Conservation (phyloP, 1,140 invertebrate species). For the Listronotus bonariensis region DNA sequence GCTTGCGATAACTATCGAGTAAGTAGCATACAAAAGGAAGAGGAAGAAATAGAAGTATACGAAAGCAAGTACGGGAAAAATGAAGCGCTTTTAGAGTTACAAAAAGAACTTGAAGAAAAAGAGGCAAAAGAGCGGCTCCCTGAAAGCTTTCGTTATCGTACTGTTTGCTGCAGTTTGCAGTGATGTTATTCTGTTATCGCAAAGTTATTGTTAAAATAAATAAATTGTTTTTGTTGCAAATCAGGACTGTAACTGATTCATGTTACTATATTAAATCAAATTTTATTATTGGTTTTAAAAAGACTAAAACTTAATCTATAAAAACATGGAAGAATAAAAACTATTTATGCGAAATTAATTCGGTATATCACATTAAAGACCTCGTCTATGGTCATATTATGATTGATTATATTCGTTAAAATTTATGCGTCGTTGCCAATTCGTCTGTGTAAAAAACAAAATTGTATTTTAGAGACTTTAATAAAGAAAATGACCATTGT, state of each 20-base stretch:
- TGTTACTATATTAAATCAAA: too few relatives aligned
- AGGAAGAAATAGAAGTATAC: conserved; percentile 48
- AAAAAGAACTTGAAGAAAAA: conserved; percentile 43
- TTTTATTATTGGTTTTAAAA: too few relatives aligned
- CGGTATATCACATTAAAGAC: neutral
- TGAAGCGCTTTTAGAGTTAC: conserved; percentile 47
- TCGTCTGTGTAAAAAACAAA: conserved; percentile 21
- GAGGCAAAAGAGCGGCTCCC: conserved; percentile 27
- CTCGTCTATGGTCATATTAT: conserved; percentile 18
- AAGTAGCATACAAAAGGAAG: conserved; percentile 36
- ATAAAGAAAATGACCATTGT: neutral
- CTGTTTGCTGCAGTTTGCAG: conserved; percentile 53
- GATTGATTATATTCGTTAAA: conserved; percentile 3
- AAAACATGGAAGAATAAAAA: too few relatives aligned
- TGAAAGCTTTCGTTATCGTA: conserved; percentile 48
- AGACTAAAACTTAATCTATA: too few relatives aligned
- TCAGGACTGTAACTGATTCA: too few relatives aligned
- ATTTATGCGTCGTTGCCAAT: conserved; percentile 19
- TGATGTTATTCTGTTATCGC: conserved; percentile 27
- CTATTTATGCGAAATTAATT: neutral
- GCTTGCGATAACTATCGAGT: conserved; percentile 22
- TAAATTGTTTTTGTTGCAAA: neutral
- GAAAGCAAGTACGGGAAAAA: conserved; percentile 52
- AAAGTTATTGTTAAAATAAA: conserved; percentile 6
- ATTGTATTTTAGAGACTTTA: conserved; percentile 21